phyloP scores from a whole-genome alignment of 37 sponge, comb jelly and placozoan genomes.

The Dysidea cf. avara region DNA sequence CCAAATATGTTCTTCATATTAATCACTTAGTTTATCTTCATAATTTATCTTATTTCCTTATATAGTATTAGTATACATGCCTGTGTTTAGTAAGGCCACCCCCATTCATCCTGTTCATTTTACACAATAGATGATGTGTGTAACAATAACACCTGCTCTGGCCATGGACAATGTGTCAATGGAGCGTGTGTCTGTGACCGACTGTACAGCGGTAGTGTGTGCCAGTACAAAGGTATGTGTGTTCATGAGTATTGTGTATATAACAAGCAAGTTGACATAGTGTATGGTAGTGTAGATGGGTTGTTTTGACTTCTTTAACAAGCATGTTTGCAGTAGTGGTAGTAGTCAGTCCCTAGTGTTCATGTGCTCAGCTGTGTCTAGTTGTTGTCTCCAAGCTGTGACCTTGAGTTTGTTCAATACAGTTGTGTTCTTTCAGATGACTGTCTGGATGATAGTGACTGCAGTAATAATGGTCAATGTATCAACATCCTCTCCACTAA shows the following conservation, averaged over 20 bases:
- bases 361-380: not conserved
- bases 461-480: slow-evolving; percentile 54
- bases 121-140: slow-evolving; percentile 18
- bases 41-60: no score
- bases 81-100: no score
- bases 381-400: not conserved
- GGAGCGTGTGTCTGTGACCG: slow-evolving; percentile 40
- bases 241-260: not conserved
- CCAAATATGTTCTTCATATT: no score
- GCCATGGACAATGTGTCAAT: slow-evolving; percentile 31
- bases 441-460: slow-evolving; percentile 53
- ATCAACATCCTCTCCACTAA: slow-evolving; percentile 41
- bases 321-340: not conserved
- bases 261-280: not conserved
- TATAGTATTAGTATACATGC: no score
- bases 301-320: not conserved
- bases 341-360: not conserved
- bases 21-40: no score
- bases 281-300: no score
- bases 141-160: slow-evolving; percentile 31
- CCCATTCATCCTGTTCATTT: no score
- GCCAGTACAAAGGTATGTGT: slow-evolving; percentile 43
- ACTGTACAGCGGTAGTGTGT: slow-evolving; percentile 39
- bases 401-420: not conserved
- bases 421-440: slow-evolving; percentile 32